phyloP scores from a whole-genome alignment of 2,113 vertebrate species.

The Phyllostomus discolor region DNA sequence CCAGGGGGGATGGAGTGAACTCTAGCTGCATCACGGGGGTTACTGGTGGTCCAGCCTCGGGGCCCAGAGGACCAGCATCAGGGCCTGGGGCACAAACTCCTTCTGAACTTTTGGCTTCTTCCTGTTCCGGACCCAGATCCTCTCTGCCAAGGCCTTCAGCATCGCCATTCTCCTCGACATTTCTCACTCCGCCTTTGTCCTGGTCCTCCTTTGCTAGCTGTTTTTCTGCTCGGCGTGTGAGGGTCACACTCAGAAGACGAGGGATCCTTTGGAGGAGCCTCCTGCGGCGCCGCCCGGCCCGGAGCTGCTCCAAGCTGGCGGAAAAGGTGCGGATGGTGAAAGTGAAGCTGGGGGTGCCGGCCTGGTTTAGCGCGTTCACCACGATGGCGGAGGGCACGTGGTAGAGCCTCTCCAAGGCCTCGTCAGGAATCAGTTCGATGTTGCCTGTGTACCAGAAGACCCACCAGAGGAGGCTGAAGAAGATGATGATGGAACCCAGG shows the following conservation, averaged over 20 bases:
- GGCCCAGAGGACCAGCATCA: neutral
- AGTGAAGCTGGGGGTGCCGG: conserved; percentile 74
- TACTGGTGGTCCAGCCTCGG: accelerated
- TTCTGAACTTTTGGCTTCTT: neutral
- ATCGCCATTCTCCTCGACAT: accelerated
- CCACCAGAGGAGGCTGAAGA: conserved; percentile 95
- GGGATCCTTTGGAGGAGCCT: accelerated
- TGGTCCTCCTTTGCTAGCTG: neutral
- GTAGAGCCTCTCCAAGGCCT: conserved; percentile 74
- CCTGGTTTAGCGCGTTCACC: conserved; percentile 62
- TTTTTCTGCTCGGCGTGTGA: accelerated
- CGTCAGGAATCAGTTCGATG: conserved; percentile 85
- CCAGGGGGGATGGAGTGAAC: accelerated
- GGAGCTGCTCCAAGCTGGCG: neutral
- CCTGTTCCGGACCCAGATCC: neutral
- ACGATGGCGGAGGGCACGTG: conserved; percentile 40
- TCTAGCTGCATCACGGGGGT: neutral
- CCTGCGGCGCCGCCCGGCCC: neutral
- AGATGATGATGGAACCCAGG: conserved; percentile 87
- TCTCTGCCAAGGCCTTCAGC: neutral
- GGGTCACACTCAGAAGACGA: neutral
- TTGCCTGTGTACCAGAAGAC: conserved; percentile 95
- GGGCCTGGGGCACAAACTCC: too few species aligned
- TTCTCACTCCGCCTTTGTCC: accelerated
- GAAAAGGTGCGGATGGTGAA: conserved; percentile 41